These are phyloP conservation scores for Conopomorpha cramerella DNA, from an alignment of 1,140 invertebrate species.

Conservation along the genomic window DNA sequence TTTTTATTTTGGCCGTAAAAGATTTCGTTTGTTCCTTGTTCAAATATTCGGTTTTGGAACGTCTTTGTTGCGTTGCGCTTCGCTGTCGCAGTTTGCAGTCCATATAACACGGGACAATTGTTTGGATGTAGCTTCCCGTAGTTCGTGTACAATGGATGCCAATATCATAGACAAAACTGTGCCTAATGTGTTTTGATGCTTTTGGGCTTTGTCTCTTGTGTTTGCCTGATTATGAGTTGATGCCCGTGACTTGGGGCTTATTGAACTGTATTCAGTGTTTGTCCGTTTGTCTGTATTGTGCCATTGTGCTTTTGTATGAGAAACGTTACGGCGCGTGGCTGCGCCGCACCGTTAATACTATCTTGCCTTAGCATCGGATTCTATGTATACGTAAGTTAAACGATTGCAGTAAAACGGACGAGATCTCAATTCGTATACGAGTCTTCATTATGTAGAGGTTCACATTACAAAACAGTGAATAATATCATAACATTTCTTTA, in stretches of 20 bases:
- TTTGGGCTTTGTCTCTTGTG: slow-evolving; percentile 27
- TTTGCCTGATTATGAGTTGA: slow-evolving; percentile 26
- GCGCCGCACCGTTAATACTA: neutral
- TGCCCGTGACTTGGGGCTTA: slow-evolving; percentile 21
- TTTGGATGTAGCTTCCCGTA: slow-evolving; percentile 33
- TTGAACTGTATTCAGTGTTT: slow-evolving; percentile 19
- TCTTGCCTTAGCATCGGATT: no score
- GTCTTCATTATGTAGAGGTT: no score
- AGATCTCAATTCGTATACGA: no score
- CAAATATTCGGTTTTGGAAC: slow-evolving; percentile 24
- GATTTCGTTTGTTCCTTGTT: no score
- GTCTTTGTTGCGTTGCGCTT: slow-evolving; percentile 10
- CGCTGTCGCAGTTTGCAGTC: slow-evolving; percentile 20
- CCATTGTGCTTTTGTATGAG: neutral
- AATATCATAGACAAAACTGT: slow-evolving; percentile 38
- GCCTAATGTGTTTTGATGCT: slow-evolving; percentile 55
- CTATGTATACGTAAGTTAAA: no score
- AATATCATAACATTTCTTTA: no score
- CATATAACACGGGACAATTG: slow-evolving; percentile 20
- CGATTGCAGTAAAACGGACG: no score
- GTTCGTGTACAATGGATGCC: slow-evolving; percentile 27
- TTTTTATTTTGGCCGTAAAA: slow-evolving; percentile 22
- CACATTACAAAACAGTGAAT: no score
- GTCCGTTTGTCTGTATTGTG: slow-evolving; percentile 10
- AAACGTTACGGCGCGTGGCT: neutral